Evolutionary conservation across 2,113 vertebrate species (phyloP).

Genomic region (Dicaeum eximium): DNA sequence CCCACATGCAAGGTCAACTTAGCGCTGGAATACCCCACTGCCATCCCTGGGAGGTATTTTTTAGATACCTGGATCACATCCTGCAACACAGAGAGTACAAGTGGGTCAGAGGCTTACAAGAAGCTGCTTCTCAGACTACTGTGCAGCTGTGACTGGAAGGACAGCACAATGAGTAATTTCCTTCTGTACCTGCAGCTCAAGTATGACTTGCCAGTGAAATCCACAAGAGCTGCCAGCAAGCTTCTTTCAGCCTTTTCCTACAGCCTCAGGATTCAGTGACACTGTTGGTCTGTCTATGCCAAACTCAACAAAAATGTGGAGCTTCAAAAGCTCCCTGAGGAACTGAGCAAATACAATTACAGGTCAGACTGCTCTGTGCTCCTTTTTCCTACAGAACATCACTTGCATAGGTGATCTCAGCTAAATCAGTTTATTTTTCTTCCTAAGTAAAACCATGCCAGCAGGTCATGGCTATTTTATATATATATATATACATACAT

Average conservation of each 20-base stretch:
- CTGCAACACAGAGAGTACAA: slow-evolving; percentile 67
- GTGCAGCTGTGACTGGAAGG: background rate
- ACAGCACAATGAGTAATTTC: slow-evolving; percentile 3
- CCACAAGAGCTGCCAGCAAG: background rate
- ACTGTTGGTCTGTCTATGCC: background rate
- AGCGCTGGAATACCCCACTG: slow-evolving; percentile 90
- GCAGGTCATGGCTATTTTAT: background rate
- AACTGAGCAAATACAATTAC: background rate
- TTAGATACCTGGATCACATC: slow-evolving; percentile 96
- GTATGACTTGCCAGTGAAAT: background rate
- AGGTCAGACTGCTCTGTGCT: background rate
- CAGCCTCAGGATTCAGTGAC: background rate
- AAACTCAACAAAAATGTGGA: slow-evolving; percentile 5
- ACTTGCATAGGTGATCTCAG: background rate
- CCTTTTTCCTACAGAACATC: background rate
- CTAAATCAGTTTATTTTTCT: background rate
- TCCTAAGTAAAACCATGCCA: background rate
- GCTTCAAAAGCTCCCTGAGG: background rate
- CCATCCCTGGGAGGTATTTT: slow-evolving; percentile 95
- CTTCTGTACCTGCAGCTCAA: slow-evolving; percentile 1
- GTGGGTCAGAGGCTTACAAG: background rate
- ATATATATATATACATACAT: too few species aligned
- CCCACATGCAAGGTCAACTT: slow-evolving; percentile 92
- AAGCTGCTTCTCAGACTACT: background rate
- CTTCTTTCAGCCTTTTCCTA: background rate